Evolutionary conservation across 1,140 invertebrate genomes (phyloP).

Genomic region (Philopotamus ludificatus): DNA sequence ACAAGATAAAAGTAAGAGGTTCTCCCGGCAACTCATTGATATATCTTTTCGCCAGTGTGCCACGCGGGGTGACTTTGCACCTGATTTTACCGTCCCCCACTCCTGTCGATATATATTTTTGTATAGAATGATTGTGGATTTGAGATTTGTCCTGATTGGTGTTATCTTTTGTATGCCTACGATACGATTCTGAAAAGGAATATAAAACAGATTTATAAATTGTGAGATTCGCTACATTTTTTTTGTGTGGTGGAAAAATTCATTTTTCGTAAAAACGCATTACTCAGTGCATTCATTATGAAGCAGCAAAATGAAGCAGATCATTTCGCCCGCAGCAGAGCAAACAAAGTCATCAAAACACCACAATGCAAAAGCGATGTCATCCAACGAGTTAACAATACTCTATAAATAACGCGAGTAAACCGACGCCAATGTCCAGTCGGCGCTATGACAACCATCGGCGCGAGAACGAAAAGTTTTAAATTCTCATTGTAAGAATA

Average conservation of each 20-base stretch:
- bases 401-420: constrained; percentile 16
- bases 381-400: constrained; percentile 28
- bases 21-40: constrained; percentile 27
- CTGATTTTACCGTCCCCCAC: no score
- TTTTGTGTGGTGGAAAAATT: no score
- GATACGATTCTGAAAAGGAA: no score
- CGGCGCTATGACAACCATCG: neutral
- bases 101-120: no score
- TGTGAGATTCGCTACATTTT: no score
- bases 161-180: no score
- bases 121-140: no score
- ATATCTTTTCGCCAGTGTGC: constrained; percentile 23
- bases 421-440: neutral
- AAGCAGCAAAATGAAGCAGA: neutral
- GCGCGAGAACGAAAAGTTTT: no score
- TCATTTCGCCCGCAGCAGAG: neutral
- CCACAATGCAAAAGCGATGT: constrained; percentile 25
- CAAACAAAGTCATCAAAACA: constrained; percentile 26
- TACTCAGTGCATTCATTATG: neutral
- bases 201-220: no score
- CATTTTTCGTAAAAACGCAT: no score
- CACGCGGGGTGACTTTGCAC: constrained; percentile 14
- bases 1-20: constrained; percentile 35
- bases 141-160: no score
- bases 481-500: no score